Evolutionary conservation across 2,888 invertebrate species (phyloP).

Genomic region (Agrotis puta): DNA sequence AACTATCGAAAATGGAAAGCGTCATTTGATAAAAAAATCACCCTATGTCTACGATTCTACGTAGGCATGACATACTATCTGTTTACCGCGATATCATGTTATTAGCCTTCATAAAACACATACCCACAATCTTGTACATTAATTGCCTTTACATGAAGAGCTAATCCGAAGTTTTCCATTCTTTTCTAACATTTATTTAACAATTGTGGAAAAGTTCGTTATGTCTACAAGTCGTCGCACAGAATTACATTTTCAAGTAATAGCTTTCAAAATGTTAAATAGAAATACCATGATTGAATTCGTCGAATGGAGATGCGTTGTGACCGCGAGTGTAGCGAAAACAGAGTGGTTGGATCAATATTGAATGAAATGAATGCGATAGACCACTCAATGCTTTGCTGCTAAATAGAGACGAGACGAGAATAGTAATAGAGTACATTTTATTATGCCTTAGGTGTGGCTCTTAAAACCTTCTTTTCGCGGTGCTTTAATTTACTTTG

Average conservation of each 20-base stretch:
- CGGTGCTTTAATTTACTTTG: not conserved
- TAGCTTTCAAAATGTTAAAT: constrained; percentile 11
- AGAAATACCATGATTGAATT: constrained; percentile 4
- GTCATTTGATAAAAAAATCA: constrained; percentile 37
- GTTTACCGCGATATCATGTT: constrained; percentile 33
- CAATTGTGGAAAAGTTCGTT: not conserved
- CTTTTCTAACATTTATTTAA: constrained; percentile 9
- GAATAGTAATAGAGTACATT: constrained; percentile 7
- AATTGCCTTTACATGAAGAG: not conserved
- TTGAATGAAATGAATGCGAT: constrained; percentile 49
- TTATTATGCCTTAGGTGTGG: constrained; percentile 7
- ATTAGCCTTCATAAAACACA: constrained; percentile 27
- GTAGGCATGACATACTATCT: constrained; percentile 32
- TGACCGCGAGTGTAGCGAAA: constrained; percentile 3
- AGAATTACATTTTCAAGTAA: not conserved
- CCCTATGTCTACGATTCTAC: constrained; percentile 39
- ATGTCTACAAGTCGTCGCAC: not conserved
- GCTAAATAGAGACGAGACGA: constrained; percentile 11
- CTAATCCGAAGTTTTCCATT: constrained; percentile 10
- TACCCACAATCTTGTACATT: constrained; percentile 2
- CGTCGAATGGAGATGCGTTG: constrained; percentile 12
- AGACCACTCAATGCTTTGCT: constrained; percentile 44
- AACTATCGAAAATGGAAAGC: constrained; percentile 16
- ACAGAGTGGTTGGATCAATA: constrained; percentile 46
- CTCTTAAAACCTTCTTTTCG: not conserved